Base-by-base conservation (phyloP, 2,113 vertebrate genomes). In the Cynoglossus semilaevis region DNA sequence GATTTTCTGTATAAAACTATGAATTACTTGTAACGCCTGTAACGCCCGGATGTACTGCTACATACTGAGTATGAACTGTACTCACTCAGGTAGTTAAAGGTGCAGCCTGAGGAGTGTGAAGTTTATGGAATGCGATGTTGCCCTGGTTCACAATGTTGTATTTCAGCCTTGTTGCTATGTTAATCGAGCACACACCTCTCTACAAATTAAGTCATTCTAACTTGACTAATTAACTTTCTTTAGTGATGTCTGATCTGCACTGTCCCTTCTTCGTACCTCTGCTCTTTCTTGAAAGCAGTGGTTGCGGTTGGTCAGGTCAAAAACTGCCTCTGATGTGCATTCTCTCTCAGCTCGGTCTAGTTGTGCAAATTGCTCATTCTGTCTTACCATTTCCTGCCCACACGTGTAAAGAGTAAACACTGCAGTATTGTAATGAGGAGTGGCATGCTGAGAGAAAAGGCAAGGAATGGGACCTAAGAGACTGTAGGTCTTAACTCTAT, bases 351-450 rank as follows among this genome's bases (percentile, higher is more conserved):
- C 74, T 68, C 36, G 64, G 56, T 61, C 70, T 69, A 62, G 52
- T 71, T 73, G 69, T 70, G 51, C 56, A 74, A 78, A 75, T 81
- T 69, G 71, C 64, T 80, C 81, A 71, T 64, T 75, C 82, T 73
- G 64, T 83, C 81, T 83, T 67, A 51, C 46, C 40, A 58, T 79
- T 86, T 83, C 81, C 74, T 57, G 71, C 54, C 66, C 47, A 69
- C 60, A 74, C 74, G 59, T 82, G 62, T 69, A 60, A 67, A 81
- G 77, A 63, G 73, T 79, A 88, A 88, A 87, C 82, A 85, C 74
- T 72, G 52, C 54, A 56, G 70, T 70, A 80, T 81, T 76, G 72
- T 81, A 82, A 87, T 84, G 65, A 84, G 72, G 75, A 85, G 84
- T 80, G 74, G 77, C 72, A 72, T 60, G 66, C 68, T 17, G 49